These are phyloP conservation scores for Thymelicus sylvestris DNA, from an alignment of 2,888 invertebrate species.

Conservation along the genomic window DNA sequence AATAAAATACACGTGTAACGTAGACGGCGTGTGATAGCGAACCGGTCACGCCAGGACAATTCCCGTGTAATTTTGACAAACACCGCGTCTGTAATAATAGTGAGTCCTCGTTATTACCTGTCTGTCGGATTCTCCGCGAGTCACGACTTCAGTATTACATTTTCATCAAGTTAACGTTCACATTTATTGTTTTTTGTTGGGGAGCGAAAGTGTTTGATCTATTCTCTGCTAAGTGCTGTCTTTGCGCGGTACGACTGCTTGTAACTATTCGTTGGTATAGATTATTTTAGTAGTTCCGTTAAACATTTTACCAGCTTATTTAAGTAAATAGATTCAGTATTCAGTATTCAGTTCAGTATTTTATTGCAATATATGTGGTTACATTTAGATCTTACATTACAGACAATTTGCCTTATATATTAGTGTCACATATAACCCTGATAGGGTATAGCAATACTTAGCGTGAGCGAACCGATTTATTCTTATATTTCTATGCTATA, in stretches of 20 bases:
- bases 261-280: neutral
- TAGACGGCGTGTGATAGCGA: constrained; percentile 11
- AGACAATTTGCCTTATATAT: too few relatives aligned
- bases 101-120: constrained; percentile 25
- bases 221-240: neutral
- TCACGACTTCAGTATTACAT: constrained; percentile 22
- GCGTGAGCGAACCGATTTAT: too few relatives aligned
- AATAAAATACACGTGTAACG: constrained; percentile 19
- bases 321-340: too few relatives aligned
- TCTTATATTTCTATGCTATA: too few relatives aligned
- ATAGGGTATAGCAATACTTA: too few relatives aligned
- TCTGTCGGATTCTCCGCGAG: constrained; percentile 12
- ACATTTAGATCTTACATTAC: too few relatives aligned
- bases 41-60: constrained; percentile 33
- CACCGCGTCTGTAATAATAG: constrained; percentile 29
- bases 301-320: too few relatives aligned
- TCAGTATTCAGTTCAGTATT: too few relatives aligned
- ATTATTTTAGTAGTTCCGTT: too few relatives aligned
- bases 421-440: too few relatives aligned
- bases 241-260: neutral
- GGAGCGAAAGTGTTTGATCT: neutral
- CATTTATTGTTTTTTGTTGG: constrained; percentile 2
- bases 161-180: constrained; percentile 7
- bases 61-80: constrained; percentile 34
- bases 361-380: too few relatives aligned